Evolutionary conservation across 2,113 vertebrate genomes (phyloP).

Genomic region (Etheostoma spectabile): DNA sequence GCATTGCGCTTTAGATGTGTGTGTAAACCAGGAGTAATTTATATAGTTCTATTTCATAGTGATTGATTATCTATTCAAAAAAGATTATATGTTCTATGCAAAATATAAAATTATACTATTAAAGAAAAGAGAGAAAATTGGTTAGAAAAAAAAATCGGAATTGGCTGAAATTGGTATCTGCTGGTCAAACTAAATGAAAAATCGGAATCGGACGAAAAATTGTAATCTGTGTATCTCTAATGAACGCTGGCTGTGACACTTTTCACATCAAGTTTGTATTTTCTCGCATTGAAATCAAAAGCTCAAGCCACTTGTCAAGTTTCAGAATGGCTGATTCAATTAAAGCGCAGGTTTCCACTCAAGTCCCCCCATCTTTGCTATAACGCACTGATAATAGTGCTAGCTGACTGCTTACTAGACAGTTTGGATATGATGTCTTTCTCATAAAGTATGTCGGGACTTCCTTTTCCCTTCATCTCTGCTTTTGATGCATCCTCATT

Average conservation of each 20-base stretch:
- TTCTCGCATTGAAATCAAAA: slow-evolving; percentile 23
- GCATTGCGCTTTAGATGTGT: no score
- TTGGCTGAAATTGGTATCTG: no score
- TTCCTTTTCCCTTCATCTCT: background rate
- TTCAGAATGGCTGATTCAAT: slow-evolving; percentile 15
- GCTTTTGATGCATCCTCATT: slow-evolving; percentile 11
- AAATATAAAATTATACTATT: no score
- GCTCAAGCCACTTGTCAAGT: slow-evolving; percentile 9
- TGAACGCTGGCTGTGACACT: slow-evolving; percentile 1
- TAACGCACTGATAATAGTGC: background rate
- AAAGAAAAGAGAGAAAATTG: no score
- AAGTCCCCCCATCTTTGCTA: background rate
- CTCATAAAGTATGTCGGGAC: background rate
- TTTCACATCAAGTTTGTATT: slow-evolving; percentile 17
- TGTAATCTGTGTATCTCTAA: no score
- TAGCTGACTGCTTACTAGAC: background rate
- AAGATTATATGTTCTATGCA: no score
- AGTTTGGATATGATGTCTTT: slow-evolving; percentile 22
- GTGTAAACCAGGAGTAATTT: no score
- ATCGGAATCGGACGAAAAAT: no score
- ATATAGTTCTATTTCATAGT: no score
- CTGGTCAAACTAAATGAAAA: no score
- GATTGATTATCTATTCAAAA: no score
- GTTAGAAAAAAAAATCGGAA: no score
- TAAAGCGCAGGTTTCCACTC: background rate